Evolutionary conservation across 2,113 vertebrate genomes (phyloP).

Genomic region (Menura novaehollandiae): DNA sequence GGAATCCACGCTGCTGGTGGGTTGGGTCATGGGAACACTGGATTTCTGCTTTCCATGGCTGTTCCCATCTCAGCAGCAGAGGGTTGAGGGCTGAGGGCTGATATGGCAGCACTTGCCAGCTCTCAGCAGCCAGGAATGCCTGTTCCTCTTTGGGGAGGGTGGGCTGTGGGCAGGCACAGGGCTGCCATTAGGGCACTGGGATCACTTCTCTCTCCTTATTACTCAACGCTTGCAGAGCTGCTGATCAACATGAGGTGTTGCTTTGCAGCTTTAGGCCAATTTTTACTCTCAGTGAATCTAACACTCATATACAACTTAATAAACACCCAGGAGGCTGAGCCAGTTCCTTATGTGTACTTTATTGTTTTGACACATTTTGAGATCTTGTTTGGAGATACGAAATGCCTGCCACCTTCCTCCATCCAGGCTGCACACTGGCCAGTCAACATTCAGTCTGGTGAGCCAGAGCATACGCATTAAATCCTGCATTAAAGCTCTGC

Average conservation of each 20-base stretch:
- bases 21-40: neutral
- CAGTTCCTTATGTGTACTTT: neutral
- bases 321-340: neutral
- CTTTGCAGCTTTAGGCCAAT: neutral
- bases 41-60: neutral
- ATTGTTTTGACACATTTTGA: neutral
- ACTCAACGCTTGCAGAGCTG: neutral
- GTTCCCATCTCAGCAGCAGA: fast-evolving
- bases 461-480: neutral
- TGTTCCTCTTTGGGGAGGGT: neutral
- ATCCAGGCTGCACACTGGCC: neutral
- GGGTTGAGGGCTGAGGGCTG: neutral
- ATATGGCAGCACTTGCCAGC: fast-evolving
- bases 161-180: neutral
- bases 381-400: neutral
- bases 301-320: neutral
- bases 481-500: neutral
- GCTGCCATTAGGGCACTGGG: neutral
- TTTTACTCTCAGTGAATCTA: neutral
- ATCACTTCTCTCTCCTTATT: neutral
- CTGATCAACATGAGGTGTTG: neutral
- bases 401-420: neutral
- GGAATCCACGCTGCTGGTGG: fast-evolving
- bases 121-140: neutral
- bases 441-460: neutral